Conservation (phyloP, 2,888 invertebrate species). For the Dromius quadrimaculatus region DNA sequence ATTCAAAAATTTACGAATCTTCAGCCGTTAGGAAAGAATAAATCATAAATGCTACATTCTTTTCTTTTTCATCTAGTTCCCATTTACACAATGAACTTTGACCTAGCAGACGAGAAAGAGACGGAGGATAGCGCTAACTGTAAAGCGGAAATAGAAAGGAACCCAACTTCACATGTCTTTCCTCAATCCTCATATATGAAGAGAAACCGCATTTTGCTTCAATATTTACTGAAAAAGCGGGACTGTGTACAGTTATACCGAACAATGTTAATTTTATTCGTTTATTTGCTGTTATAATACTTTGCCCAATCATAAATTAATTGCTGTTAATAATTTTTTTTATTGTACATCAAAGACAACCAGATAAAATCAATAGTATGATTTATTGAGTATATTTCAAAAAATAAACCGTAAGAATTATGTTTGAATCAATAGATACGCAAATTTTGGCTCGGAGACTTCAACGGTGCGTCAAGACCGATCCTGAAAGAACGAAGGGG, state of each 20-base stretch:
- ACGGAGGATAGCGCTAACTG: background rate
- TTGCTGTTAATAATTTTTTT: no score
- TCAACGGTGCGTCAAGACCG: no score
- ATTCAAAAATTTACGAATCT: background rate
- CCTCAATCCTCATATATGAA: background rate
- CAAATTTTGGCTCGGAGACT: no score
- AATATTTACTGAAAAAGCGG: background rate
- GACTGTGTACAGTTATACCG: background rate
- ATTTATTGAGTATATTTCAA: no score
- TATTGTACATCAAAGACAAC: no score
- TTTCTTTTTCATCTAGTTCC: background rate
- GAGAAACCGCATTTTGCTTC: background rate
- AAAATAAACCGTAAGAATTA: no score
- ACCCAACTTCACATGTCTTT: background rate
- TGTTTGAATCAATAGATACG: no score
- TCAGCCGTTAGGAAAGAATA: background rate
- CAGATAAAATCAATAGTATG: no score
- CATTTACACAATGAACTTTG: constrained; percentile 7
- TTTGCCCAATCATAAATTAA: no score
- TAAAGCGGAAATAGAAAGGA: background rate
- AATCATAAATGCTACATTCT: background rate
- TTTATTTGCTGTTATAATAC: no score
- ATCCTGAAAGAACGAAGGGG: no score
- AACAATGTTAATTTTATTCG: background rate
- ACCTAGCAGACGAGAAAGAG: background rate